These are phyloP conservation scores for Sciurus niger DNA, from an alignment of 2,113 vertebrate species.

Conservation along the genomic window DNA sequence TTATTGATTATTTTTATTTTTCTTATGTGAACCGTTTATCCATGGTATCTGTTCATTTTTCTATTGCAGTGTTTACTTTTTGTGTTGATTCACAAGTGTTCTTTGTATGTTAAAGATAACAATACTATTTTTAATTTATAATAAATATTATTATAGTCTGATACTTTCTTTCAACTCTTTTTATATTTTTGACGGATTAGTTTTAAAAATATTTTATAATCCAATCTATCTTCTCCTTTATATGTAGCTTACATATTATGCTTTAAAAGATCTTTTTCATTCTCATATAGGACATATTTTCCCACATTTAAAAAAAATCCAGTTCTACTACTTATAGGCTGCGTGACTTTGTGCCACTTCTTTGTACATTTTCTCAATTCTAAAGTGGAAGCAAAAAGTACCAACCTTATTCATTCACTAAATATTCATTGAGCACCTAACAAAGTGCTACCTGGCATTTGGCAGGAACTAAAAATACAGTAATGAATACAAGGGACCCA, in stretches of 20 bases:
- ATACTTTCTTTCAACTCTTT: slow-evolving; percentile 5
- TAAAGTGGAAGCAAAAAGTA: background rate
- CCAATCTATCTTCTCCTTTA: background rate
- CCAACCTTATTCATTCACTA: background rate
- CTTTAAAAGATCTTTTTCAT: slow-evolving; percentile 11
- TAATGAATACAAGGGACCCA: background rate
- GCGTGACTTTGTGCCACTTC: slow-evolving; percentile 1
- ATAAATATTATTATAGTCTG: background rate
- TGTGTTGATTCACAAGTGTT: background rate
- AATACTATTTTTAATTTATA: slow-evolving; percentile 17
- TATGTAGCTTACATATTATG: background rate
- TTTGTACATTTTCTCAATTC: background rate
- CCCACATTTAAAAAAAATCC: background rate
- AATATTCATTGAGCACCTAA: background rate
- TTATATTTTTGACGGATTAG: background rate
- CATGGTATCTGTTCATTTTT: background rate
- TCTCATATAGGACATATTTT: background rate
- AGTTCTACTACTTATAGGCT: background rate
- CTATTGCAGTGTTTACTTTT: background rate
- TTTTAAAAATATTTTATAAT: background rate
- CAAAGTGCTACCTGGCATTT: background rate
- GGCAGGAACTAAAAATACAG: background rate
- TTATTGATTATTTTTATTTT: background rate
- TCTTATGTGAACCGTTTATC: background rate
- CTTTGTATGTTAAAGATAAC: background rate